A percentile compares a stretch with the other conserved stretches of the same genome.
These are phyloP conservation scores for Chrysochloris asiatica DNA, from an alignment of 2,113 vertebrate genomes.

Conservation along the genomic window DNA sequence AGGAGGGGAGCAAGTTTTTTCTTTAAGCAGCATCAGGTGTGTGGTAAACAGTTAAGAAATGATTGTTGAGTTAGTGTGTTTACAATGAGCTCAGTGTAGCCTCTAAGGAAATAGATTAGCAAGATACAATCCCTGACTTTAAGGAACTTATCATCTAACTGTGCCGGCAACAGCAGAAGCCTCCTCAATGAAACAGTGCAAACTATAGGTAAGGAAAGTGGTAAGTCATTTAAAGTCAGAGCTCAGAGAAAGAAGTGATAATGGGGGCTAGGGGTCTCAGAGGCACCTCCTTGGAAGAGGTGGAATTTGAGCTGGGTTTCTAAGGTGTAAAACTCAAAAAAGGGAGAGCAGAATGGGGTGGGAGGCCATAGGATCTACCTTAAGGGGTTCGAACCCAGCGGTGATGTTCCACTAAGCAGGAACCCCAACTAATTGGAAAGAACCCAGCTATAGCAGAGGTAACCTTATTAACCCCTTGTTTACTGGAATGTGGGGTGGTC, in stretches of 20 bases:
- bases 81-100: not conserved
- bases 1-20: too few relatives aligned
- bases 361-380: not conserved
- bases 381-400: too few relatives aligned
- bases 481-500: not conserved
- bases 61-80: not conserved
- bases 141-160: rapidly evolving
- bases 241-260: not conserved
- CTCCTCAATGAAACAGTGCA: too few relatives aligned
- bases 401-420: too few relatives aligned
- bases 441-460: not conserved
- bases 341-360: not conserved
- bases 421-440: not conserved
- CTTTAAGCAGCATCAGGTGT: not conserved
- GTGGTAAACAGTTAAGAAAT: not conserved
- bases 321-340: not conserved
- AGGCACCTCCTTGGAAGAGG: not conserved
- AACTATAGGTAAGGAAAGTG: not conserved
- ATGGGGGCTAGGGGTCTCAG: not conserved
- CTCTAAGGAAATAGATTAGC: not conserved
- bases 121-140: not conserved
- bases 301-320: not conserved
- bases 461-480: not conserved
- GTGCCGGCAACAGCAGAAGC: not conserved
- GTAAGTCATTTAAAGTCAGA: not conserved